phyloP scores from a whole-genome alignment of 2,113 vertebrate species.

The Odocoileus virginianus region DNA sequence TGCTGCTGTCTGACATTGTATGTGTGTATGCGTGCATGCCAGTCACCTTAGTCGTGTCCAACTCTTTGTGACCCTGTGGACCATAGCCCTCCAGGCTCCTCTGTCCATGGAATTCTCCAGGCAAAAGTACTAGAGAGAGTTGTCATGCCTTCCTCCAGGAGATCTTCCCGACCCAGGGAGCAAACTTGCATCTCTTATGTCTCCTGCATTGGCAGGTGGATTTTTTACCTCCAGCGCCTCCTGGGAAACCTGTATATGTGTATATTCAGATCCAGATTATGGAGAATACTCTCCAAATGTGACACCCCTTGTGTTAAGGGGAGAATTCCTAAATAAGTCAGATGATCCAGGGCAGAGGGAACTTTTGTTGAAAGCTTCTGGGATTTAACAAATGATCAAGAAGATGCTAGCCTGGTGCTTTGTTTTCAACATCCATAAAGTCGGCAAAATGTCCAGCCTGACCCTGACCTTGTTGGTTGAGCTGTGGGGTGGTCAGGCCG shows the following conservation, averaged over 20 bases:
- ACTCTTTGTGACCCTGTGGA: neutral
- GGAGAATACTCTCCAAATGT: neutral
- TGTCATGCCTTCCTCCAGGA: neutral
- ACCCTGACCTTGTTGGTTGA: neutral
- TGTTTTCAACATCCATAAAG: neutral
- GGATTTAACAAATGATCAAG: neutral
- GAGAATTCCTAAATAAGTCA: neutral
- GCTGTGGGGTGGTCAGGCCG: neutral
- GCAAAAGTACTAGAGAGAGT: neutral
- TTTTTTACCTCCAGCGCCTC: neutral
- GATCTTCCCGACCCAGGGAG: neutral
- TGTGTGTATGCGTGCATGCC: neutral
- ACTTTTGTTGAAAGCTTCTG: neutral
- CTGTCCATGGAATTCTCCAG: neutral
- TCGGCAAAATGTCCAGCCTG: neutral
- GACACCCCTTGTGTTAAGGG: neutral
- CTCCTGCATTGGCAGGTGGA: neutral
- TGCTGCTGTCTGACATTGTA: neutral
- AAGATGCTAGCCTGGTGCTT: neutral
- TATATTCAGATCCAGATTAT: neutral
- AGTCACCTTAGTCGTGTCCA: rapidly evolving
- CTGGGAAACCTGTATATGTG: neutral
- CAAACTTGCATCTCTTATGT: neutral
- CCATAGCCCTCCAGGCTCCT: neutral
- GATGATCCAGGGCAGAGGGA: neutral